Base-by-base conservation (phyloP, 2,113 vertebrate genomes). In the Cyanoliseus patagonus region DNA sequence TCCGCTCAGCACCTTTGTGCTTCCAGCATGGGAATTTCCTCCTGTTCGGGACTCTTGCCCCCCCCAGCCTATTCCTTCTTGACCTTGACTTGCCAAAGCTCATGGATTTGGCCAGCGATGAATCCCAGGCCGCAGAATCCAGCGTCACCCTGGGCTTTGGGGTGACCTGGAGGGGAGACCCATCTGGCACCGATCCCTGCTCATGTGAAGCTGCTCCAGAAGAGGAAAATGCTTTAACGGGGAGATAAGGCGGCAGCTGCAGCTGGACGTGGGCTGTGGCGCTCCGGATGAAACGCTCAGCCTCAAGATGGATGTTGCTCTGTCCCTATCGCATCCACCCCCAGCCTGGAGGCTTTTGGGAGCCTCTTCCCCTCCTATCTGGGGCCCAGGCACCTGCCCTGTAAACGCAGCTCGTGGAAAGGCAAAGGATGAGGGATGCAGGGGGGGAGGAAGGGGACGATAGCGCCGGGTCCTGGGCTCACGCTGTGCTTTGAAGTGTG, bases 331-430 rank as follows among this genome's bases (percentile, higher is more conserved):
- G 2, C 25, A 85, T 70, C 81, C 92, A 94, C 74, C 73, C 92
- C 6, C 67, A 6, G 5, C 13, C 73, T 30, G 55, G 52, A 80
- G 74, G 68, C 12, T 83, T 88, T 91, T 27, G 46, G 33, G 83
- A 47, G 49, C 63, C 89, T 70, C 69, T 88, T 88, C 89, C 85
- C 63, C 53, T 66, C 3, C 30, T 0, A 11, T 63, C 69, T 49
- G 93, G 89, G 84, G 75, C 93, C 79, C 74, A 22, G 80, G 93
- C 93, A 94, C 93, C 93, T 94, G 96, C 96, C 95, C 94, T 94
- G 92, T 85, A 85, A 33, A 97, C 86, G 94, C 95, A 89, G 17
- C 46, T 28, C 23, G 4, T 46, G 78, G 22, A 47, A 73, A 83
- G 3, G 66, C 66, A 4, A 66, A 2, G 37, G 78, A 17, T 59